phyloP scores from a whole-genome alignment of 35 echinoderm and acorn worm genomes.

The Lytechinus pictus region DNA sequence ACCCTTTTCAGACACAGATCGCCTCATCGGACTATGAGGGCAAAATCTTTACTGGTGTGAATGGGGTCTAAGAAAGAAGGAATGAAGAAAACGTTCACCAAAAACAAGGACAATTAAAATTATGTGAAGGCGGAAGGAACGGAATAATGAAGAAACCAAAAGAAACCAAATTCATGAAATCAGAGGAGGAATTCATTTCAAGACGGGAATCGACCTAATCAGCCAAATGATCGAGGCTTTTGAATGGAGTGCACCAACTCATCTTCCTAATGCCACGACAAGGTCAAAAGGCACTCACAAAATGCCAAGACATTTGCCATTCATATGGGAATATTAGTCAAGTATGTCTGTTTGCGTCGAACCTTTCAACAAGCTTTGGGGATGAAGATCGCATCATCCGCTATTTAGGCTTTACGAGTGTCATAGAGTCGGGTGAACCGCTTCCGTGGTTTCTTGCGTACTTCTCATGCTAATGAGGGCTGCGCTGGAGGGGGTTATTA shows the following conservation, averaged over 20 bases:
- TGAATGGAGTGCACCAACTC: neutral
- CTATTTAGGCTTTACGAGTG: neutral
- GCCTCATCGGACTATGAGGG: too few relatives aligned
- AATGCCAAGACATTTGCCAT: neutral
- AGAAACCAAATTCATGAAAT: too few relatives aligned
- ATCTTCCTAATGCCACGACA: neutral
- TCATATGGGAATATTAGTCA: slow-evolving; percentile 19
- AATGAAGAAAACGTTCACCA: neutral
- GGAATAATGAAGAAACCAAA: neutral
- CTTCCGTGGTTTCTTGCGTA: neutral
- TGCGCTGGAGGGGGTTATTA: neutral
- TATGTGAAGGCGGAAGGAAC: neutral
- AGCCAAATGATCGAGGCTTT: neutral
- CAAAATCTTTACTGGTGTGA: too few relatives aligned
- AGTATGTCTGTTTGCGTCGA: neutral
- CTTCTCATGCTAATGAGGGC: neutral
- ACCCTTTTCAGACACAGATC: neutral
- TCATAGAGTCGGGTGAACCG: neutral
- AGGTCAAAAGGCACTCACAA: neutral
- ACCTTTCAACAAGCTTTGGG: neutral
- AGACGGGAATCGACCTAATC: neutral
- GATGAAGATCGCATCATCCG: slow-evolving; percentile 1
- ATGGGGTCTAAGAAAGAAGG: neutral
- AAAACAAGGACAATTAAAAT: neutral
- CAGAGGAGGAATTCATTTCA: neutral